Percentiles rank a stretch among this genome's conserved stretches.
Evolutionary conservation across 1,140 invertebrate genomes (phyloP).

Genomic region (Halesus radiatus): DNA sequence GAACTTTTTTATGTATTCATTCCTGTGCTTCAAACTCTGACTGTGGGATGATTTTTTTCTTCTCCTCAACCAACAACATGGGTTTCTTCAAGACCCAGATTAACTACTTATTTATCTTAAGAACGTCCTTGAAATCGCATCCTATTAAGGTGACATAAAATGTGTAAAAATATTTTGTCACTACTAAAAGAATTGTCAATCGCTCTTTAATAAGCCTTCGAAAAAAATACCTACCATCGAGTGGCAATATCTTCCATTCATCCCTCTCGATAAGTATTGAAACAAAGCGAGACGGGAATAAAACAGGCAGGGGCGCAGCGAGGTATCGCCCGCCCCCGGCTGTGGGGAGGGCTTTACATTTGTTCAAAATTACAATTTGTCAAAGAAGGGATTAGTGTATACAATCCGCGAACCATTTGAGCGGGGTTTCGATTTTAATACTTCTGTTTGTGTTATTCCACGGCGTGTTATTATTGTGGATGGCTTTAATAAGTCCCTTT

Average conservation of each 20-base stretch:
- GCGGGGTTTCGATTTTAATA: slow-evolving; percentile 38
- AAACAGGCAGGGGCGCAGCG: background rate
- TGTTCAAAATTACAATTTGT: slow-evolving; percentile 57
- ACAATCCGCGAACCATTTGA: slow-evolving; percentile 14
- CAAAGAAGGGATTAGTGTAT: slow-evolving; percentile 54
- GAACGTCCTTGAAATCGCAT: too few species aligned
- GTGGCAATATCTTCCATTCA: slow-evolving; percentile 30
- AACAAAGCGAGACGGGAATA: slow-evolving; percentile 34
- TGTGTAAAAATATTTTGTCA: too few species aligned
- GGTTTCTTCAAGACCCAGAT: too few species aligned
- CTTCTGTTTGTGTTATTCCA: slow-evolving; percentile 38
- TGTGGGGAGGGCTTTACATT: slow-evolving; percentile 23
- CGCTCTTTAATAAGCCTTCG: background rate
- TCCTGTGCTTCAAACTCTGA: too few species aligned
- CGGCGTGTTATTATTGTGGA: slow-evolving; percentile 31
- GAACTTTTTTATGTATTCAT: too few species aligned
- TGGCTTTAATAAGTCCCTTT: slow-evolving; percentile 27
- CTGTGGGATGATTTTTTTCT: too few species aligned
- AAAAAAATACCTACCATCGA: slow-evolving; percentile 27
- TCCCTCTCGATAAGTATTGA: slow-evolving; percentile 26
- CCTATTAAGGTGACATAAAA: too few species aligned
- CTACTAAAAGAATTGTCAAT: background rate
- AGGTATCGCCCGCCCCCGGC: background rate
- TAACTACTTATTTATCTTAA: too few species aligned
- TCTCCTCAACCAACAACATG: too few species aligned